phyloP scores from a whole-genome alignment of 2,888 invertebrate genomes.

The Lepeophtheirus nordmannii region DNA sequence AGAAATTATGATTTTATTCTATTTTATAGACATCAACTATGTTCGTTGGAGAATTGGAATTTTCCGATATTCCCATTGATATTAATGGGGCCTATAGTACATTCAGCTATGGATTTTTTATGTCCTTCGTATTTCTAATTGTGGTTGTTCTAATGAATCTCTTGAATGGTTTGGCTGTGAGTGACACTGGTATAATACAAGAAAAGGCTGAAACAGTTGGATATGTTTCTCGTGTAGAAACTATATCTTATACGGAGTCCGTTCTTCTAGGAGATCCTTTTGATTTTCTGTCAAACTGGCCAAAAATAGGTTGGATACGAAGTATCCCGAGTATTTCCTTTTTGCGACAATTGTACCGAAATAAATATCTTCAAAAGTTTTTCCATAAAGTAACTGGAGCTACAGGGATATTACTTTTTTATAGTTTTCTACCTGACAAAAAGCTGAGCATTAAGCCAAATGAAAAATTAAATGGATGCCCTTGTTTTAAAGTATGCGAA shows the following conservation, averaged over 20 bases:
- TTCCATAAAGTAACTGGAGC: constrained; percentile 18
- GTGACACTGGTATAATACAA: constrained; percentile 56
- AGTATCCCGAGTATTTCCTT: constrained; percentile 8
- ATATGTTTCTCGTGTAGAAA: constrained; percentile 21
- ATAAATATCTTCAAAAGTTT: constrained; percentile 4
- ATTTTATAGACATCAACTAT: constrained; percentile 11
- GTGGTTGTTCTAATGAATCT: constrained; percentile 67
- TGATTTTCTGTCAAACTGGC: constrained; percentile 21
- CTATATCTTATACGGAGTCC: constrained; percentile 20
- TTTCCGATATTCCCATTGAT: constrained; percentile 15
- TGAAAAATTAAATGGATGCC: neutral
- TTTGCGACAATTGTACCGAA: neutral
- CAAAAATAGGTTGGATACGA: neutral
- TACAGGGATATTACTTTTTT: constrained; percentile 10
- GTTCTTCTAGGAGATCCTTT: constrained; percentile 22
- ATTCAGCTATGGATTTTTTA: constrained; percentile 41
- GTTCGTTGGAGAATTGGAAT: constrained; percentile 22
- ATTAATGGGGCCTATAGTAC: neutral
- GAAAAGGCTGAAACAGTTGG: constrained; percentile 20
- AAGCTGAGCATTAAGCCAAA: constrained; percentile 12
- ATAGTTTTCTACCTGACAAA: constrained; percentile 5
- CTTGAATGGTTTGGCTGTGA: constrained; percentile 67
- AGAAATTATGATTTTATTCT: neutral
- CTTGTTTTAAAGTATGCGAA: neutral
- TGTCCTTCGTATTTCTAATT: constrained; percentile 63